phyloP scores from a whole-genome alignment of 1,140 invertebrate species.

The Drosophila ironensis region DNA sequence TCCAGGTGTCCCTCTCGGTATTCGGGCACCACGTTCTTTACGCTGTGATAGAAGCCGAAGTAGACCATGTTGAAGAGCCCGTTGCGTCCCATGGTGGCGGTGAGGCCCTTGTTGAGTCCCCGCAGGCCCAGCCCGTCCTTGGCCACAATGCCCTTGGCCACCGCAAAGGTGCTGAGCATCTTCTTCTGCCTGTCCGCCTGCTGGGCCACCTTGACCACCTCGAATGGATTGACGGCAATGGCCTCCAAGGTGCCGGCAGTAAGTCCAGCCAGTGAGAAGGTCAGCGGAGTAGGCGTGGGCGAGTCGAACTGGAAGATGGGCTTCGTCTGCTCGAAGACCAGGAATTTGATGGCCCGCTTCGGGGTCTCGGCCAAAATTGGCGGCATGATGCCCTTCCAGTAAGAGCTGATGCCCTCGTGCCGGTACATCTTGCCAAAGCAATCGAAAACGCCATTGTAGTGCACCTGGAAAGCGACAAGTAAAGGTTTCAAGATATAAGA shows the following conservation, averaged over 20 bases:
- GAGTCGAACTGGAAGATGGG: conserved; percentile 90
- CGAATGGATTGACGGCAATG: conserved; percentile 95
- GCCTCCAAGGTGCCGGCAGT: conserved; percentile 94
- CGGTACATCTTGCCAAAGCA: conserved; percentile 94
- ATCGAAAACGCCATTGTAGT: conserved; percentile 91
- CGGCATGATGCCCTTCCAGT: conserved; percentile 96
- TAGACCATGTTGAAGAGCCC: conserved; percentile 96
- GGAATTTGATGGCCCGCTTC: conserved; percentile 96
- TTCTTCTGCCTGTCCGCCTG: conserved; percentile 87
- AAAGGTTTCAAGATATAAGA: no score
- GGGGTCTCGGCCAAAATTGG: conserved; percentile 97
- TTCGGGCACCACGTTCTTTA: conserved; percentile 89
- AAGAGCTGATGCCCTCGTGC: conserved; percentile 90
- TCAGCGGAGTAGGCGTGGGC: conserved; percentile 88
- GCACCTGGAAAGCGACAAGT: conserved; percentile 44
- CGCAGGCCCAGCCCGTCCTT: conserved; percentile 88
- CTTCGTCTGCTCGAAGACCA: conserved; percentile 97
- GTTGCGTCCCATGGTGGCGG: conserved; percentile 93
- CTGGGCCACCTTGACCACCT: conserved; percentile 95
- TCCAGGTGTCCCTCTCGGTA: conserved; percentile 86
- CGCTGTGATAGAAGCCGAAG: conserved; percentile 96
- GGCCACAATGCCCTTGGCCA: conserved; percentile 90
- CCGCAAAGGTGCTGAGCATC: conserved; percentile 88
- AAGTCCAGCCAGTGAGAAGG: conserved; percentile 92
- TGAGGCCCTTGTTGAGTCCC: conserved; percentile 94